Conservation (phyloP, 2,113 vertebrate species). For the Scopus umbretta region DNA sequence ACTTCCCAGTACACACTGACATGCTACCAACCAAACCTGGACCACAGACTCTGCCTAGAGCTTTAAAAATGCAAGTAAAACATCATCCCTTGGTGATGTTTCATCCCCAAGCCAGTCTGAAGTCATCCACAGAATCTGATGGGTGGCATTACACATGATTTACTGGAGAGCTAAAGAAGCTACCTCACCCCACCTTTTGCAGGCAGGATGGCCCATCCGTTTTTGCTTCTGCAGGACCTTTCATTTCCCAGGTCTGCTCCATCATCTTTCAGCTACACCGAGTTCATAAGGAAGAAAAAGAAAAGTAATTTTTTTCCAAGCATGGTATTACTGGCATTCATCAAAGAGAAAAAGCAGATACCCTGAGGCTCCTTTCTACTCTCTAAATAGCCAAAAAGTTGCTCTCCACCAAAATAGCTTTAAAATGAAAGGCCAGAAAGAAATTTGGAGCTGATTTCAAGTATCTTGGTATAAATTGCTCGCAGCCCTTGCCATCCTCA, state of each 20-base stretch:
- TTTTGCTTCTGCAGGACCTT: not conserved
- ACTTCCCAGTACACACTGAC: not conserved
- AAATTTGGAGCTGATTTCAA: not conserved
- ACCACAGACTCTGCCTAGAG: not conserved
- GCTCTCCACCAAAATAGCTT: not conserved
- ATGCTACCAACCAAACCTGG: not conserved
- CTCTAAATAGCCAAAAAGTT: not conserved
- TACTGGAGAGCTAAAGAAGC: not conserved
- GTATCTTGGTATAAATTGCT: accelerated
- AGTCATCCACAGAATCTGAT: not conserved
- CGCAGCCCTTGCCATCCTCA: not conserved
- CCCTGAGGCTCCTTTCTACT: not conserved
- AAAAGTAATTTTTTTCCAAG: not conserved
- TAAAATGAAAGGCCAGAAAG: not conserved
- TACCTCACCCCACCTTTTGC: not conserved
- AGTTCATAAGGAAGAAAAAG: not conserved
- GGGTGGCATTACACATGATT: not conserved
- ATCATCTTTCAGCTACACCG: not conserved
- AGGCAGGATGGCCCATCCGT: not conserved
- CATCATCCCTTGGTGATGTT: not conserved
- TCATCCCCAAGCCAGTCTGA: not conserved
- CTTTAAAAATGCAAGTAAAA: not conserved
- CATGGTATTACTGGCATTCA: not conserved
- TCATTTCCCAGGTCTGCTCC: not conserved
- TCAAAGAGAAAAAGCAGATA: not conserved